Evolutionary conservation across 2,888 invertebrate species (phyloP).

Genomic region (Cabera pusaria): DNA sequence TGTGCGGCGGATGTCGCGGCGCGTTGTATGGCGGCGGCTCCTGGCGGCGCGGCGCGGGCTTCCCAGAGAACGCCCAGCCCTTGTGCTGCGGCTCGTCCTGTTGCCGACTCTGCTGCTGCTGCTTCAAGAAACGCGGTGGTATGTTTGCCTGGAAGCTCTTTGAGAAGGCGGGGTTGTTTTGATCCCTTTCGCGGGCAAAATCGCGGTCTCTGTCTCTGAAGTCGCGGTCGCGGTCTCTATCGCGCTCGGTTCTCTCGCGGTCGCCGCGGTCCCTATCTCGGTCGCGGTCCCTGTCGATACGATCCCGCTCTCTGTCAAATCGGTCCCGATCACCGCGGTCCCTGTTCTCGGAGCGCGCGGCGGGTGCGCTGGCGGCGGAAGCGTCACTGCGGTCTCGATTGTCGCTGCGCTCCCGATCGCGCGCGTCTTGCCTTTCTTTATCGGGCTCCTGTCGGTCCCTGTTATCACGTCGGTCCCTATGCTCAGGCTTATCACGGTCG

Average conservation of each 20-base stretch:
- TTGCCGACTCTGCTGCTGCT: constrained; percentile 86
- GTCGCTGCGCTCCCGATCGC: constrained; percentile 30
- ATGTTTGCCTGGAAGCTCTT: constrained; percentile 91
- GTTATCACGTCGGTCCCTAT: constrained; percentile 45
- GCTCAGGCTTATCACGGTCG: constrained; percentile 44
- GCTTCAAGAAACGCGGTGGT: constrained; percentile 93
- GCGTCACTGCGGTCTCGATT: constrained; percentile 28
- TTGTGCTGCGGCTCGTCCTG: constrained; percentile 67
- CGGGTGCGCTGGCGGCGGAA: constrained; percentile 40
- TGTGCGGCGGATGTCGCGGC: constrained; percentile 65
- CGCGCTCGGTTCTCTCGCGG: constrained; percentile 41
- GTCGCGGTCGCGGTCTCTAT: constrained; percentile 52
- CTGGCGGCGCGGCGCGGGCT: constrained; percentile 65
- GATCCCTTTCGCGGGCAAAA: constrained; percentile 72
- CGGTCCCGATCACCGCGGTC: constrained; percentile 45
- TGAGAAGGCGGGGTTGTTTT: constrained; percentile 85
- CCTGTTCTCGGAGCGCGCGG: constrained; percentile 42
- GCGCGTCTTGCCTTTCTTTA: constrained; percentile 39
- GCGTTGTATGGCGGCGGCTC: constrained; percentile 68
- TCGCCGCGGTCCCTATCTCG: constrained; percentile 38
- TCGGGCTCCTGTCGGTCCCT: constrained; percentile 52
- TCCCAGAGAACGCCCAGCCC: constrained; percentile 70
- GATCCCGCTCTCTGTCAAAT: constrained; percentile 44
- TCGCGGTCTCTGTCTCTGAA: constrained; percentile 55
- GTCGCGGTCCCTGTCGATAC: constrained; percentile 37